A percentile compares a stretch with the other conserved stretches of the same genome.
Conservation (phyloP, 92 coral and sea anemone genomes). For the Micromussa lordhowensis region DNA sequence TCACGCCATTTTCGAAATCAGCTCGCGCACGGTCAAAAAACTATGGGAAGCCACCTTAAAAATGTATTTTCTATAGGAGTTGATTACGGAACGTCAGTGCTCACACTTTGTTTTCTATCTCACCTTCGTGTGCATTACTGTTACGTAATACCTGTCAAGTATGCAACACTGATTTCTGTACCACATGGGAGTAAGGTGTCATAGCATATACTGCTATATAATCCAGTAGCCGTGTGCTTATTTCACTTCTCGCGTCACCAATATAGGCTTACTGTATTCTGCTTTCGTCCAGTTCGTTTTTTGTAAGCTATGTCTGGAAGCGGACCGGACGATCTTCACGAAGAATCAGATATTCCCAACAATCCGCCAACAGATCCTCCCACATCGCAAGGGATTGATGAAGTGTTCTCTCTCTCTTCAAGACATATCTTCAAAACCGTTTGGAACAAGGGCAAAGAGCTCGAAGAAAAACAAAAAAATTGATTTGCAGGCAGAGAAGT, state of each 20-base stretch:
- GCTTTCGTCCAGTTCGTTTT: not conserved
- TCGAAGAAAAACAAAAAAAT: not conserved
- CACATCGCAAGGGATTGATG: constrained; percentile 10
- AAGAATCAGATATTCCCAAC: constrained; percentile 28
- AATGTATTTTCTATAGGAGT: too few relatives aligned
- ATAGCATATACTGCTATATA: constrained; percentile 1
- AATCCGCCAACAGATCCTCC: constrained; percentile 16
- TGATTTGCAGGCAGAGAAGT: constrained; percentile 10
- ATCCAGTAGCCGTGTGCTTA: not conserved
- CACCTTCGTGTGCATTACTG: constrained; percentile 2
- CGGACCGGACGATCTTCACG: not conserved
- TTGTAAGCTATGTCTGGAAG: constrained; percentile 3
- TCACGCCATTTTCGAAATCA: too few relatives aligned
- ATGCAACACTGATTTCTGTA: constrained; percentile 20
- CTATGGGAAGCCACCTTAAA: too few relatives aligned
- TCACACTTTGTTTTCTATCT: not conserved
- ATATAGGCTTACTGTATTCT: constrained; percentile 8
- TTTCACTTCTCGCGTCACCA: constrained; percentile 14
- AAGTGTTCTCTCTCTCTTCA: too few relatives aligned
- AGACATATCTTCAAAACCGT: constrained; percentile 11
- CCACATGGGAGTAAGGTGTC: constrained; percentile 20
- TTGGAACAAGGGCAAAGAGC: constrained; percentile 33
- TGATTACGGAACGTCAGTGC: too few relatives aligned
- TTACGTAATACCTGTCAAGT: constrained; percentile 17
- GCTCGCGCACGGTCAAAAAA: too few relatives aligned